Evolutionary conservation across 1,140 invertebrate species (phyloP).

Genomic region (Sitophilus oryzae): DNA sequence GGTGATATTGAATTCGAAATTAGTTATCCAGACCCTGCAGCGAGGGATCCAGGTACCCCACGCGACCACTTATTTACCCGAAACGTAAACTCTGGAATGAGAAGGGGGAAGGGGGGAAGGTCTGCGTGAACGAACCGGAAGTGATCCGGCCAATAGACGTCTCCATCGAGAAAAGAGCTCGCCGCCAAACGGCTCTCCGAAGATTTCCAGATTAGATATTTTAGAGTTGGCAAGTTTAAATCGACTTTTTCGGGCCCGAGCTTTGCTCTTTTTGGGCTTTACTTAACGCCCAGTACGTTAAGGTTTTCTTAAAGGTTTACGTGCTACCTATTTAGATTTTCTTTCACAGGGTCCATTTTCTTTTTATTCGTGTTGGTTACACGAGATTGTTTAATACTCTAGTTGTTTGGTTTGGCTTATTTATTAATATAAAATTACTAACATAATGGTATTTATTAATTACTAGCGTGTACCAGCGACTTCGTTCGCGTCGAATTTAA

Average conservation of each 20-base stretch:
- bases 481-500: too few relatives aligned
- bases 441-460: too few relatives aligned
- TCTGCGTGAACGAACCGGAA: slow-evolving; percentile 11
- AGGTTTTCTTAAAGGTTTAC: slow-evolving; percentile 18
- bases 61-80: background rate
- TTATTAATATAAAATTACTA: too few relatives aligned
- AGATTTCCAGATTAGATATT: slow-evolving; percentile 37
- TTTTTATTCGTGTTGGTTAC: too few relatives aligned
- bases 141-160: slow-evolving; percentile 29
- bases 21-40: too few relatives aligned
- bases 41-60: background rate
- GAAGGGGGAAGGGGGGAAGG: background rate
- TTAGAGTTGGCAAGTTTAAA: slow-evolving; percentile 32
- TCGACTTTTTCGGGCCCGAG: slow-evolving; percentile 30
- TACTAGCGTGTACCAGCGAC: too few relatives aligned
- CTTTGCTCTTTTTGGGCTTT: slow-evolving; percentile 27
- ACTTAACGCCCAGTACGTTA: slow-evolving; percentile 25
- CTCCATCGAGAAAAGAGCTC: slow-evolving; percentile 16
- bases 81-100: background rate
- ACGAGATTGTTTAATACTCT: too few relatives aligned
- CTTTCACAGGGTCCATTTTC: too few relatives aligned
- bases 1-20: background rate
- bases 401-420: too few relatives aligned
- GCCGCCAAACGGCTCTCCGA: slow-evolving; percentile 33
- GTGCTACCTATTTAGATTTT: too few relatives aligned